Evolutionary conservation across 2,888 invertebrate species (phyloP).

Genomic region (Yponomeuta plumbellus): DNA sequence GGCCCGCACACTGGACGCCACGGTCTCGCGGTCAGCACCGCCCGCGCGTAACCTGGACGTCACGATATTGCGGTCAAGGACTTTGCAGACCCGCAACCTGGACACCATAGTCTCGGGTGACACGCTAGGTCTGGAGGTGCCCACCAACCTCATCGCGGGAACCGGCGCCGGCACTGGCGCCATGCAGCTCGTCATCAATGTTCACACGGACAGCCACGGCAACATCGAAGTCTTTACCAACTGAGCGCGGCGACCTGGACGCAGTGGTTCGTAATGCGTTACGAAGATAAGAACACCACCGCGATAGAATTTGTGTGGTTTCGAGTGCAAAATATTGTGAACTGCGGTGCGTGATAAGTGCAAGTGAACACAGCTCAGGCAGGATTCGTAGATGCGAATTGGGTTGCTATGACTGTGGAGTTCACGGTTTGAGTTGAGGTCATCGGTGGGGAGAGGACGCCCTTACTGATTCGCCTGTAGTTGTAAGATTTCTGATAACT

Average conservation of each 20-base stretch:
- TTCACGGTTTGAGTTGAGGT: neutral
- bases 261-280: neutral
- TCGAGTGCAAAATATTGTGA: too few species aligned
- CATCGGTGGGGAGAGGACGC: conserved; percentile 10
- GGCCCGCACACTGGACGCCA: conserved; percentile 32
- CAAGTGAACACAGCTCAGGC: conserved; percentile 5
- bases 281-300: neutral
- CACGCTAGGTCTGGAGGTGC: conserved; percentile 61
- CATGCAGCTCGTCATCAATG: conserved; percentile 60
- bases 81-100: conserved; percentile 27
- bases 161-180: conserved; percentile 50
- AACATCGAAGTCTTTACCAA: conserved; percentile 64
- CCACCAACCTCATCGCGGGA: conserved; percentile 49
- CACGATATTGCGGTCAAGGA: conserved; percentile 35
- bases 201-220: conserved; percentile 61
- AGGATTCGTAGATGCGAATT: neutral
- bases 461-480: conserved; percentile 4
- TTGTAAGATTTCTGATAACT: neutral
- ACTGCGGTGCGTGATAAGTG: neutral
- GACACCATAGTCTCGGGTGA: conserved; percentile 43
- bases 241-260: conserved; percentile 26
- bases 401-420: neutral
- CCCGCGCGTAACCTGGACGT: conserved; percentile 32
- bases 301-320: neutral
- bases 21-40: conserved; percentile 39